phyloP scores from a whole-genome alignment of 2,888 invertebrate genomes.

The Mythimna impura region DNA sequence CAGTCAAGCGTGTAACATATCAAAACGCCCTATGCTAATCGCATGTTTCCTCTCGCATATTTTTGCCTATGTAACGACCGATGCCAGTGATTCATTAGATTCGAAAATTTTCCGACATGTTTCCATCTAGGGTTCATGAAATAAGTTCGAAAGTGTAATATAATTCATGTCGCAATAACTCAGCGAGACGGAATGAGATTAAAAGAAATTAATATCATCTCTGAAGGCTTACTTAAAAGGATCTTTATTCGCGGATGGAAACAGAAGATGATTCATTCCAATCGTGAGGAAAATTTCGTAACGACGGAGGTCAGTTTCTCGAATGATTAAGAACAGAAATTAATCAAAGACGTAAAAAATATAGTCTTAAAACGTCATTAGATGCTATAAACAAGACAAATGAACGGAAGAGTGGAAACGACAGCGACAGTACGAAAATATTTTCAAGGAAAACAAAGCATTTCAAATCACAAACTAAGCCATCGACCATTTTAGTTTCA shows the following conservation, averaged over 20 bases:
- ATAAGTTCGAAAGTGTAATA: constrained; percentile 31
- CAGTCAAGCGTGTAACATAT: constrained; percentile 43
- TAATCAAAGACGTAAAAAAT: constrained; percentile 20
- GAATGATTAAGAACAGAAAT: constrained; percentile 40
- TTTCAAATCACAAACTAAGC: constrained; percentile 7
- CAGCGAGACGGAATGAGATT: constrained; percentile 40
- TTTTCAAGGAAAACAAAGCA: constrained; percentile 17
- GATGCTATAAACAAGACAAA: constrained; percentile 5
- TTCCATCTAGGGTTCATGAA: constrained; percentile 10
- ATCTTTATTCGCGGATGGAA: constrained; percentile 24
- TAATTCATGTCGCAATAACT: constrained; percentile 37
- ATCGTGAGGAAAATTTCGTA: constrained; percentile 17
- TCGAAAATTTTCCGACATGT: constrained; percentile 7
- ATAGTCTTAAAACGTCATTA: not conserved
- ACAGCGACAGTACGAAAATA: constrained; percentile 15
- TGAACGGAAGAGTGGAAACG: constrained; percentile 12
- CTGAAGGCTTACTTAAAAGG: constrained; percentile 19
- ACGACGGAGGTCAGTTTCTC: constrained; percentile 5
- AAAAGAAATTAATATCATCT: constrained; percentile 34
- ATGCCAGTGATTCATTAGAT: constrained; percentile 7
- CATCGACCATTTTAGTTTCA: not conserved
- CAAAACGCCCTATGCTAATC: constrained; percentile 31
- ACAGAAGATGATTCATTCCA: constrained; percentile 35
- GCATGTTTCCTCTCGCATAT: constrained; percentile 19
- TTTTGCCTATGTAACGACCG: constrained; percentile 9